Evolutionary conservation across 1,140 invertebrate species (phyloP).

Genomic region (Drosophila arizonae): DNA sequence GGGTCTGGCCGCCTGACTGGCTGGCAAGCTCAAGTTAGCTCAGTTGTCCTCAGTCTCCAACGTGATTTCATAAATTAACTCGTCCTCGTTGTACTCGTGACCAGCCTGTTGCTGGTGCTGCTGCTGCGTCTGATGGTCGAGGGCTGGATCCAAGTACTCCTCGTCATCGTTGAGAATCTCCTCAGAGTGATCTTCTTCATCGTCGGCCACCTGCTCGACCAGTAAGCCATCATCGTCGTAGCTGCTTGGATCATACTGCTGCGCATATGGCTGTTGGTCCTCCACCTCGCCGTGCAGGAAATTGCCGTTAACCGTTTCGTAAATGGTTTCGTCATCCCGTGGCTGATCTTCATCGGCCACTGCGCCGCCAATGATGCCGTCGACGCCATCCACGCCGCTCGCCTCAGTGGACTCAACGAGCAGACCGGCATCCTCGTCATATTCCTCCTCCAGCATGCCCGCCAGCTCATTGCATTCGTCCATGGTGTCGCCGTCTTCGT

Average conservation of each 20-base stretch:
- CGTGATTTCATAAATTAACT: constrained; percentile 72
- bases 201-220: constrained; percentile 30
- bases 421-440: constrained; percentile 65
- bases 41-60: constrained; percentile 72
- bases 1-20: background rate
- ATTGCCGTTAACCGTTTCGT: constrained; percentile 15
- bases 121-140: constrained; percentile 8
- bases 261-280: constrained; percentile 26
- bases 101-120: constrained; percentile 15
- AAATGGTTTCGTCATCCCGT: constrained; percentile 5
- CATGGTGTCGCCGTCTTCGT: background rate
- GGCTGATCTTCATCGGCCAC: constrained; percentile 6
- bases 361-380: constrained; percentile 13
- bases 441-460: constrained; percentile 54
- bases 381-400: constrained; percentile 5
- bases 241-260: constrained; percentile 27
- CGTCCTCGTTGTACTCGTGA: constrained; percentile 46
- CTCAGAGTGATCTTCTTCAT: constrained; percentile 23
- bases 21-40: constrained; percentile 8
- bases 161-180: constrained; percentile 24
- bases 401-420: constrained; percentile 43
- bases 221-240: constrained; percentile 38
- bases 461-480: constrained; percentile 17
- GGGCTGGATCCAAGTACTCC: constrained; percentile 20
- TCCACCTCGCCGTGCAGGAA: constrained; percentile 4